A percentile compares a stretch with the other conserved stretches of the same genome.
These are phyloP conservation scores for Oxyura jamaicensis DNA, from an alignment of 2,113 vertebrate genomes.

Conservation along the genomic window DNA sequence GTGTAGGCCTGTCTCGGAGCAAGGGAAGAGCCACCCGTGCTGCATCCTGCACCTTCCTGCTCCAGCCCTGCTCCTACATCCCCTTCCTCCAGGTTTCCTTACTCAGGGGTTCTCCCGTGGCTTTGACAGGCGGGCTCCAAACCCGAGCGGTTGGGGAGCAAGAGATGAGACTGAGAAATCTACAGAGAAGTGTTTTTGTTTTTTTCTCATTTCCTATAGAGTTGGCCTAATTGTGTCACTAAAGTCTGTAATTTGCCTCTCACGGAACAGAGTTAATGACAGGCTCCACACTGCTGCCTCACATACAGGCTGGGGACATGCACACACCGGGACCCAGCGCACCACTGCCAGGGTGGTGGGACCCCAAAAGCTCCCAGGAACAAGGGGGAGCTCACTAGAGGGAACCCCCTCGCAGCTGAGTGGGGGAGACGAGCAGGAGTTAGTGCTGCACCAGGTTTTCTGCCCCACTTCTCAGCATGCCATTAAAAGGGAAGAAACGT, in stretches of 20 bases:
- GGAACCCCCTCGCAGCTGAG: neutral
- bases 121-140: neutral
- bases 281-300: slow-evolving; percentile 1
- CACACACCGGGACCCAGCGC: neutral
- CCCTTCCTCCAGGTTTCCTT: neutral
- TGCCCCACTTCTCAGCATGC: neutral
- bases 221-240: slow-evolving; percentile 55
- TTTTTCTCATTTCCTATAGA: slow-evolving; percentile 41
- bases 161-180: neutral
- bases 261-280: slow-evolving; percentile 47
- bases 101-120: rapidly evolving
- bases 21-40: neutral
- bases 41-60: neutral
- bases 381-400: neutral
- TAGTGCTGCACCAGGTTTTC: neutral
- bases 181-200: slow-evolving; percentile 21
- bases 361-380: neutral
- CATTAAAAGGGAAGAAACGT: neutral
- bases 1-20: neutral
- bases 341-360: neutral
- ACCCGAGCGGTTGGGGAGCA: neutral
- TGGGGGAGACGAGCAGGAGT: rapidly evolving
- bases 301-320: neutral
- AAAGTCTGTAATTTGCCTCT: slow-evolving; percentile 66
- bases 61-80: neutral